Evolutionary conservation across 2,797 vertebrate species (phyloP).

Genomic region (Aplochiton taeniatus): DNA sequence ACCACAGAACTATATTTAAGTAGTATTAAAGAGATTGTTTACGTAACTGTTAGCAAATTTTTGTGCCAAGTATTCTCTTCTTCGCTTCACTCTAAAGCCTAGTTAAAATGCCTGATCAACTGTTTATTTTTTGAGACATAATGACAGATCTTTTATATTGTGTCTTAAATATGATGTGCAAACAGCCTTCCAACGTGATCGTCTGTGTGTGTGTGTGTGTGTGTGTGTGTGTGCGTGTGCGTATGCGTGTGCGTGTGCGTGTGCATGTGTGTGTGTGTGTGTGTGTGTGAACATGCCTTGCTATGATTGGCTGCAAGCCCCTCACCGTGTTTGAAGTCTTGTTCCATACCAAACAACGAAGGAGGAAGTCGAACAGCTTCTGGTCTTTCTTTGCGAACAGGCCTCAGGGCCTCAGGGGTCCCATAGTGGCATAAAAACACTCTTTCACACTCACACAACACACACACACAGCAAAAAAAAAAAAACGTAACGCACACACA

Average conservation of each 20-base stretch:
- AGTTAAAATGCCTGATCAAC: conserved; percentile 11
- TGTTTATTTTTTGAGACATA: conserved; percentile 16
- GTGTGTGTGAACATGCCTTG: conserved; percentile 15
- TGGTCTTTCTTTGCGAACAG: conserved; percentile 69
- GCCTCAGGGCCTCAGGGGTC: conserved; percentile 42
- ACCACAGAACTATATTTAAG: conserved; percentile 13
- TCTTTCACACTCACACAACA: conserved; percentile 18
- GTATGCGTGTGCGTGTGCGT: conserved; percentile 5
- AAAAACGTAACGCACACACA: not conserved
- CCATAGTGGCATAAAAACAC: conserved; percentile 50
- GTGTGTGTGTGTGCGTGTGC: not conserved
- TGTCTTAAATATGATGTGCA: not conserved
- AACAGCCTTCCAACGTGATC: no score
- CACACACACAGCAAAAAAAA: not conserved
- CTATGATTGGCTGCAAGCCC: conserved; percentile 12
- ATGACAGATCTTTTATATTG: no score
- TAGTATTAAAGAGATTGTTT: conserved; percentile 7
- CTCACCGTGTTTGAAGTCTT: conserved; percentile 51
- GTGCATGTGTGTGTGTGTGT: conserved; percentile 6
- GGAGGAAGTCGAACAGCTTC: conserved; percentile 66
- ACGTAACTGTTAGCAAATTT: not conserved
- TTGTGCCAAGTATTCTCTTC: not conserved
- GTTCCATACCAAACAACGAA: conserved; percentile 62
- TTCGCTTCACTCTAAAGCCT: not conserved
- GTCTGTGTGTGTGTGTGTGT: not conserved